A percentile compares a stretch with the other conserved stretches of the same genome.
phyloP scores from a whole-genome alignment of 2,888 invertebrate species.

The Polydrusus tereticollis region DNA sequence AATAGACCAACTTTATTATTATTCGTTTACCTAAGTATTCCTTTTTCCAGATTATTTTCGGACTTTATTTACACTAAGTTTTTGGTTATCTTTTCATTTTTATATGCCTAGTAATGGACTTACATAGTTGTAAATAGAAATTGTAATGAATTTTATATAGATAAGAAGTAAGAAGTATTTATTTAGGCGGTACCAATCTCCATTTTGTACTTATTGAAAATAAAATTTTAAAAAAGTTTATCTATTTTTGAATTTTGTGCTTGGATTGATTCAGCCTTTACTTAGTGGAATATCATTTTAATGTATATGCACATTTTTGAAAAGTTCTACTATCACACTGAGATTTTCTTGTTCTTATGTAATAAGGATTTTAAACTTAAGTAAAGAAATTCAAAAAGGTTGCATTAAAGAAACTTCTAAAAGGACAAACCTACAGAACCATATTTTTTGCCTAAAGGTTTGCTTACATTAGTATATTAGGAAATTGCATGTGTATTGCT shows the following conservation, averaged over 20 bases:
- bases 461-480: no score
- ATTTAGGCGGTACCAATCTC: neutral
- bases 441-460: no score
- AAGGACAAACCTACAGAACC: no score
- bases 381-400: no score
- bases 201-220: constrained; percentile 16
- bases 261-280: neutral
- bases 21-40: neutral
- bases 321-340: no score
- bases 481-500: no score
- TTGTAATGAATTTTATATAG: neutral
- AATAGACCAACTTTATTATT: neutral
- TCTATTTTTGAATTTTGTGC: neutral
- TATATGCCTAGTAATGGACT: neutral
- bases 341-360: no score
- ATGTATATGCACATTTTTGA: no score
- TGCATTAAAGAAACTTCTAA: no score
- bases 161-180: neutral
- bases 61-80: neutral
- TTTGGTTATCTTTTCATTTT: neutral
- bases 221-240: neutral
- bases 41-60: neutral
- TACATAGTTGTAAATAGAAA: constrained; percentile 6
- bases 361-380: no score
- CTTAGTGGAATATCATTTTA: no score